Evolutionary conservation across 1,140 invertebrate genomes (phyloP).

Genomic region (Vanessa tameamea): DNA sequence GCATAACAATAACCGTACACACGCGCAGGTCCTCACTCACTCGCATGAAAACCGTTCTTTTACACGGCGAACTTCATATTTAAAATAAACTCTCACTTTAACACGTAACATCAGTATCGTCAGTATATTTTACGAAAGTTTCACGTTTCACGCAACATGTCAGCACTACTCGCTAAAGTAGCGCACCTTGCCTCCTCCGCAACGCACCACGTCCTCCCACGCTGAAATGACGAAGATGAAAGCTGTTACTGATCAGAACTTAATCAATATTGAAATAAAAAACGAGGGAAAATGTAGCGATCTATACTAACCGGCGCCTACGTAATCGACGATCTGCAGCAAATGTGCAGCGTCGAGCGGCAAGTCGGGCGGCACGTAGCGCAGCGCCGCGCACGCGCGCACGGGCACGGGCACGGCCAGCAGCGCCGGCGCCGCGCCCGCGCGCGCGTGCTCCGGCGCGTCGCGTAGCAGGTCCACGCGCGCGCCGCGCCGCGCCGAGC

Average conservation of each 20-base stretch:
- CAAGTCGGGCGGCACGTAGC: slow-evolving; percentile 46
- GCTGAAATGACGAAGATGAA: slow-evolving; percentile 63
- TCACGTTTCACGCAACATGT: neutral
- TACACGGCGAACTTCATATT: neutral
- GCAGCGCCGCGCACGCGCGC: slow-evolving; percentile 44
- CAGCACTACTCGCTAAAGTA: slow-evolving; percentile 72
- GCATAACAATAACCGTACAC: neutral
- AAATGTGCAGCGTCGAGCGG: slow-evolving; percentile 65
- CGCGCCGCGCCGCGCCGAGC: slow-evolving; percentile 48
- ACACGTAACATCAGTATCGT: slow-evolving; percentile 1
- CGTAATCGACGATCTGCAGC: slow-evolving; percentile 84
- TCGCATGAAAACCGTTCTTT: slow-evolving; percentile 1
- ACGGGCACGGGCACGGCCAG: slow-evolving; percentile 19
- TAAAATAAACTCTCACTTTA: slow-evolving; percentile 1
- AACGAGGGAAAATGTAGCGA: neutral
- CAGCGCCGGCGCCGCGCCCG: slow-evolving; percentile 15
- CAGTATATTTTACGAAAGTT: neutral
- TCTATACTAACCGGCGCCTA: slow-evolving; percentile 81
- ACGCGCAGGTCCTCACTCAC: neutral
- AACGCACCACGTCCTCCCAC: slow-evolving; percentile 80
- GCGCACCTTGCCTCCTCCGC: slow-evolving; percentile 69
- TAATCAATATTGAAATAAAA: neutral
- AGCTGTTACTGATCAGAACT: neutral
- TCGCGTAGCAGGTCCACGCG: slow-evolving; percentile 25
- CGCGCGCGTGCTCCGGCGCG: slow-evolving; percentile 32